A percentile compares a stretch with the other conserved stretches of the same genome.
phyloP scores from a whole-genome alignment of 2,888 invertebrate genomes.

The Drosophila borborema region DNA sequence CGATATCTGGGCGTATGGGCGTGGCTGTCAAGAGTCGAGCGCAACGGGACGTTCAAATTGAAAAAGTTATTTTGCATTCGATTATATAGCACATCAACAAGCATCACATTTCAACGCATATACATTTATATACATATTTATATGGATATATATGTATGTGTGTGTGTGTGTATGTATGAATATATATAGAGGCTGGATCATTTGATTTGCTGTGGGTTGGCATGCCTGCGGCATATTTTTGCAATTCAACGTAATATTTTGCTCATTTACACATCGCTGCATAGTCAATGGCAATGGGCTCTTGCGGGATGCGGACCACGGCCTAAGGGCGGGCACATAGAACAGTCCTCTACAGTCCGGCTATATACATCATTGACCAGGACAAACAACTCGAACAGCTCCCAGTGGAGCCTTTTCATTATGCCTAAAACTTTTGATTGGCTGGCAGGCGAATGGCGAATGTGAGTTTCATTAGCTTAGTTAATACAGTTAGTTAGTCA shows the following conservation, averaged over 20 bases:
- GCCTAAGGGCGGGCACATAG: neutral
- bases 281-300: slow-evolving; percentile 45
- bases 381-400: slow-evolving; percentile 42
- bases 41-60: slow-evolving; percentile 63
- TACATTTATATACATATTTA: neutral
- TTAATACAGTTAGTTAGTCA: slow-evolving; percentile 16
- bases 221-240: slow-evolving; percentile 64
- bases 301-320: neutral
- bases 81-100: slow-evolving; percentile 60
- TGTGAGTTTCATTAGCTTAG: slow-evolving; percentile 33
- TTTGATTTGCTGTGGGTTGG: slow-evolving; percentile 57
- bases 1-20: neutral
- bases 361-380: slow-evolving; percentile 52
- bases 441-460: slow-evolving; percentile 46
- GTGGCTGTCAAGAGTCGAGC: slow-evolving; percentile 41
- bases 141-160: neutral
- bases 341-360: neutral
- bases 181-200: slow-evolving; percentile 37
- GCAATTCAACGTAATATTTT: slow-evolving; percentile 75
- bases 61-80: slow-evolving; percentile 79
- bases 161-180: neutral
- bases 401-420: slow-evolving; percentile 69
- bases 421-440: slow-evolving; percentile 69
- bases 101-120: slow-evolving; percentile 34
- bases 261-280: slow-evolving; percentile 78